phyloP scores from a whole-genome alignment of 1,140 invertebrate genomes.

The Cephus cinctus region DNA sequence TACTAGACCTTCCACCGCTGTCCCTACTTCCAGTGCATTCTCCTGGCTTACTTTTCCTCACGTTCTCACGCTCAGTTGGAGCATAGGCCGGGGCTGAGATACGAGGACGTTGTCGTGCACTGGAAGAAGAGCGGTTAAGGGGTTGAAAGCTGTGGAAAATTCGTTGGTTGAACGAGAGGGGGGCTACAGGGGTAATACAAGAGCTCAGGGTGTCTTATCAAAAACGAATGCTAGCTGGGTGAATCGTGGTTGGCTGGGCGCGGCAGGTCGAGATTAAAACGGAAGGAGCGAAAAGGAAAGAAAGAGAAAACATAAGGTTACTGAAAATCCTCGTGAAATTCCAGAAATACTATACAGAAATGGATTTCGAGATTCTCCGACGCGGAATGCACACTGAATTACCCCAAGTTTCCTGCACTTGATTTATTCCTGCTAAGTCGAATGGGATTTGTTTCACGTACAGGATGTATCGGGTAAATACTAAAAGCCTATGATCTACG shows the following conservation, averaged over 20 bases:
- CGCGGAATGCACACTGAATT: conserved; percentile 7
- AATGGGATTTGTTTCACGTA: too few species aligned
- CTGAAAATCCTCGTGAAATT: conserved; percentile 2
- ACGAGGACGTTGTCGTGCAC: conserved; percentile 3
- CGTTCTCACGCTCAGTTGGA: too few species aligned
- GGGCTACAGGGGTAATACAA: conserved; percentile 9
- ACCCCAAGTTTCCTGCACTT: too few species aligned
- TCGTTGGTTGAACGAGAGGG: conserved; percentile 7
- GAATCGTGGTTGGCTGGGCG: background rate
- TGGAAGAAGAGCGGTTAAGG: background rate
- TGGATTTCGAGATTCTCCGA: conserved; percentile 5
- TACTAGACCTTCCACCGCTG: background rate
- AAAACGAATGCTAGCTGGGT: background rate
- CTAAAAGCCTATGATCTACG: too few species aligned
- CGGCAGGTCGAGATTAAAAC: conserved; percentile 9
- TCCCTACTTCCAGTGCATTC: background rate
- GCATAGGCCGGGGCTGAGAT: too few species aligned
- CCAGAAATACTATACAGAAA: conserved; percentile 12
- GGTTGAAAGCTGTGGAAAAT: conserved; percentile 1
- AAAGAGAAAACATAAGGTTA: conserved; percentile 1
- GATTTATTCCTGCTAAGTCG: too few species aligned
- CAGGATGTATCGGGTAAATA: too few species aligned
- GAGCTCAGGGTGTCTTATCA: conserved; percentile 7
- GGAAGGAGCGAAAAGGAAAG: conserved; percentile 2
- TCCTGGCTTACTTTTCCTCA: background rate